phyloP scores from a whole-genome alignment of 2,113 vertebrate species.

The Naja naja region DNA sequence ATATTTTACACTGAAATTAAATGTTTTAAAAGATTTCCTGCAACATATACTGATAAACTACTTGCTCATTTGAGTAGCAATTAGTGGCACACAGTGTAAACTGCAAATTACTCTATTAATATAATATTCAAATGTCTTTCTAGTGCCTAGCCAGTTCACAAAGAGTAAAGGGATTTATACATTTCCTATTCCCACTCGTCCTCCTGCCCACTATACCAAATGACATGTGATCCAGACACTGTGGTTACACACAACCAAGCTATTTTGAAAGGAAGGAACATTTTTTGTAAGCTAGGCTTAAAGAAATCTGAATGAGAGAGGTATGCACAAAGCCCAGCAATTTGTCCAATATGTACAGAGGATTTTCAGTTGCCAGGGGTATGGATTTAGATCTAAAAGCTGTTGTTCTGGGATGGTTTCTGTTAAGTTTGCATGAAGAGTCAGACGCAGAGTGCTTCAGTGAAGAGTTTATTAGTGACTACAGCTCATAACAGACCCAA shows the following conservation, averaged over 20 bases:
- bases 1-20: not conserved
- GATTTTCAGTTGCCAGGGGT: not conserved
- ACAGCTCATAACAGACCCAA: too few relatives aligned
- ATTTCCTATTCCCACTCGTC: not conserved
- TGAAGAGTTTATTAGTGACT: too few relatives aligned
- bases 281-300: not conserved
- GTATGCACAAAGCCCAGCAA: not conserved
- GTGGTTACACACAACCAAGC: not conserved
- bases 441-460: too few relatives aligned
- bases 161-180: not conserved
- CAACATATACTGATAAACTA: conserved; percentile 9
- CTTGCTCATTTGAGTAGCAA: not conserved
- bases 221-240: not conserved
- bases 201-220: not conserved
- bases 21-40: rapidly evolving
- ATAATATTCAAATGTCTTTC: not conserved
- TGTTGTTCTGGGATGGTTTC: not conserved
- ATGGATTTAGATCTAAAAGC: conserved; percentile 26
- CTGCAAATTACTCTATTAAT: not conserved
- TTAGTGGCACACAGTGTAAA: not conserved
- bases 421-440: too few relatives aligned
- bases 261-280: not conserved
- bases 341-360: not conserved
- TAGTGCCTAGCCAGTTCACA: not conserved
- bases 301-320: not conserved